phyloP scores from a whole-genome alignment of 2,888 invertebrate species.

The Xanthia icteritia region DNA sequence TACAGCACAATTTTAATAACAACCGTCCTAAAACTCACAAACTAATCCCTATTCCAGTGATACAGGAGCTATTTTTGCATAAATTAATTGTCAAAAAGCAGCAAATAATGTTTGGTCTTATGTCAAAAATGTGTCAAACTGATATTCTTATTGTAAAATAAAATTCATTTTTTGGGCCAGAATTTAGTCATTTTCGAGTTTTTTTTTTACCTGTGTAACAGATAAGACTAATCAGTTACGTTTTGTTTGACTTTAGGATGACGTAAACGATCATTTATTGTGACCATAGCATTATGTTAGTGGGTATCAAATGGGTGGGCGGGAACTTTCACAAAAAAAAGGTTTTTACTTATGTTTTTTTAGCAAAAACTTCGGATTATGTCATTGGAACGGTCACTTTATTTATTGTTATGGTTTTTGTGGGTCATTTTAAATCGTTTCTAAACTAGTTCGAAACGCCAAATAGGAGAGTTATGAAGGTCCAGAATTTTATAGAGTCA shows the following conservation, averaged over 20 bases:
- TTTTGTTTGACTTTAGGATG: conserved; percentile 82
- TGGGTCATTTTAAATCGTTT: conserved; percentile 53
- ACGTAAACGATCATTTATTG: conserved; percentile 74
- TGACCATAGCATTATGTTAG: conserved; percentile 65
- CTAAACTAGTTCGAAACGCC: conserved; percentile 50
- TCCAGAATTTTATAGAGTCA: conserved; percentile 58
- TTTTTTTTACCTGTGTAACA: conserved; percentile 82
- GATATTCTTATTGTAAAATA: conserved; percentile 59
- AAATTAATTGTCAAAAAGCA: neutral
- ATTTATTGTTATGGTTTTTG: conserved; percentile 68
- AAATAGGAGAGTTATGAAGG: conserved; percentile 62
- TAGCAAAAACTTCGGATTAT: conserved; percentile 72
- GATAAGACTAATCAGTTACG: conserved; percentile 88
- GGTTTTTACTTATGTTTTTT: conserved; percentile 60
- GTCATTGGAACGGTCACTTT: conserved; percentile 68
- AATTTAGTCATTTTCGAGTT: conserved; percentile 81
- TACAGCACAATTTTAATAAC: conserved; percentile 60
- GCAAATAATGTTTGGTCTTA: conserved; percentile 43
- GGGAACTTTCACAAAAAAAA: conserved; percentile 72
- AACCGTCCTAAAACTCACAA: conserved; percentile 17
- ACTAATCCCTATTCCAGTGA: neutral
- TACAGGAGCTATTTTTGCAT: conserved; percentile 52
- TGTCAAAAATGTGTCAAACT: conserved; percentile 57
- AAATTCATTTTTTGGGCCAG: conserved; percentile 54
- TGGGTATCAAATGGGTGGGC: conserved; percentile 69